These are phyloP conservation scores for Drosophila biarmipes DNA, from an alignment of 1,140 invertebrate genomes.

Conservation along the genomic window DNA sequence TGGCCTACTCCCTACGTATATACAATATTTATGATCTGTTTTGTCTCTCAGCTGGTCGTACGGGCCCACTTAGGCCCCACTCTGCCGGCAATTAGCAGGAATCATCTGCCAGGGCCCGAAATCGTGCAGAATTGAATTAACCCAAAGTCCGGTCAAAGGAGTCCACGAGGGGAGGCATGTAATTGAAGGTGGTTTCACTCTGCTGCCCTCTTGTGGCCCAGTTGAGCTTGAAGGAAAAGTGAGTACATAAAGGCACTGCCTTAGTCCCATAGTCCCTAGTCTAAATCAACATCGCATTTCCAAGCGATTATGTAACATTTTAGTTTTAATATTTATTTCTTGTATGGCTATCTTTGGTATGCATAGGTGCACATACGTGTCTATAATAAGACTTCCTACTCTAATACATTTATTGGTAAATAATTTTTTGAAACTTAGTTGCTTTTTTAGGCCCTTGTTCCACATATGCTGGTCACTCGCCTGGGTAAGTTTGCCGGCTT, in stretches of 20 bases:
- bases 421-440: not conserved
- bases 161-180: not conserved
- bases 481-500: not conserved
- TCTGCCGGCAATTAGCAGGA: constrained; percentile 42
- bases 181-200: constrained; percentile 23
- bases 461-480: not conserved
- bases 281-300: no score
- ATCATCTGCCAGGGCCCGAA: constrained; percentile 29
- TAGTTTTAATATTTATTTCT: no score
- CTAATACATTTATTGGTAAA: no score
- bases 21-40: constrained; percentile 78
- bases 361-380: no score
- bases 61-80: constrained; percentile 26
- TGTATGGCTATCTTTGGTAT: no score
- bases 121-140: constrained; percentile 41
- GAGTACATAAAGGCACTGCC: not conserved
- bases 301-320: no score
- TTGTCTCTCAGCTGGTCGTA: constrained; percentile 39
- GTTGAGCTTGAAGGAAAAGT: not conserved
- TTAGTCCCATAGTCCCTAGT: no score
- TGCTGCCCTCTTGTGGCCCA: no score
- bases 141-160: constrained; percentile 7
- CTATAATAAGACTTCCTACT: no score
- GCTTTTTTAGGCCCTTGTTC: not conserved
- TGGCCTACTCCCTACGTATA: constrained; percentile 25